Conservation (phyloP, 2,888 invertebrate species). For the Punctoribates punctum region DNA sequence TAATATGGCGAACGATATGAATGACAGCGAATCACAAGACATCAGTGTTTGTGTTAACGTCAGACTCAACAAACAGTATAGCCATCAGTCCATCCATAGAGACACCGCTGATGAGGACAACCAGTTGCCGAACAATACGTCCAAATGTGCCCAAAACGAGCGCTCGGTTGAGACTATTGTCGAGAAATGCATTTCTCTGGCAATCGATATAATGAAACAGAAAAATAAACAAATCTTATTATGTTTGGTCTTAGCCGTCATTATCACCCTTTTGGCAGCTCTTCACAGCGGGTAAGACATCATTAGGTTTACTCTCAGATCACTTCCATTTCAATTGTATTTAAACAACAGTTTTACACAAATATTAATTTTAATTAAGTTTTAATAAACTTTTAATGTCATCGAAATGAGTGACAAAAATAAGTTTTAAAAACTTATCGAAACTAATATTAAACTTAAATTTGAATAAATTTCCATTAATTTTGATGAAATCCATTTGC, state of each 20-base stretch:
- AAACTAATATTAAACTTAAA: too few species aligned
- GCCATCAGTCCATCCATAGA: not conserved
- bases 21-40: not conserved
- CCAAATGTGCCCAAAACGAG: not conserved
- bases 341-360: too few species aligned
- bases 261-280: not conserved
- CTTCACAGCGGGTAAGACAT: constrained; percentile 8
- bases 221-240: not conserved
- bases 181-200: not conserved
- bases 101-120: not conserved
- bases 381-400: too few species aligned
- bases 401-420: too few species aligned
- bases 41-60: constrained; percentile 23
- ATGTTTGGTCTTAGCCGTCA: constrained; percentile 8
- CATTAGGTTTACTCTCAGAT: too few species aligned
- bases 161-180: not conserved
- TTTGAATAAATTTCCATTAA: too few species aligned
- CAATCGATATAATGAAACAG: constrained; percentile 1
- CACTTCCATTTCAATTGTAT: too few species aligned
- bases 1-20: constrained; percentile 30
- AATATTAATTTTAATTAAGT: too few species aligned
- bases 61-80: constrained; percentile 1
- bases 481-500: too few species aligned
- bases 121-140: not conserved
- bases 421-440: too few species aligned